These are phyloP conservation scores for Agrypnus murinus DNA, from an alignment of 2,888 invertebrate genomes.

Conservation along the genomic window DNA sequence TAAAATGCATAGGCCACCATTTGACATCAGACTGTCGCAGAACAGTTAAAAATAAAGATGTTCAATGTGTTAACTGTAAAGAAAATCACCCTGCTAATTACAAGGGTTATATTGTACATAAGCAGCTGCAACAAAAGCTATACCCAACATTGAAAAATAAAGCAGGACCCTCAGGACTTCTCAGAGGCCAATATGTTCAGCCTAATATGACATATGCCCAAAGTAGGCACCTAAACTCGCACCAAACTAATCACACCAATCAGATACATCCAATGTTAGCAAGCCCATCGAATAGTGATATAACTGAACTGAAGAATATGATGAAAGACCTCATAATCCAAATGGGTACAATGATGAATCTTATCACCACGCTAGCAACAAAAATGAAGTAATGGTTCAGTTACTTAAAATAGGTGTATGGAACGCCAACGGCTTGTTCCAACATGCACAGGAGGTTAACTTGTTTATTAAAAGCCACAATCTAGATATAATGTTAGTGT, in stretches of 20 bases:
- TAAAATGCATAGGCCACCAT: constrained; percentile 9
- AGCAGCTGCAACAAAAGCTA: too few species aligned
- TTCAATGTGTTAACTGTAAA: constrained; percentile 16
- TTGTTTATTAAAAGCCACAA: too few species aligned
- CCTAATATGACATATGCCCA: constrained; percentile 23
- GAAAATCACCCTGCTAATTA: too few species aligned
- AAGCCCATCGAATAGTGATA: constrained; percentile 5
- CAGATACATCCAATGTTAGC: neutral
- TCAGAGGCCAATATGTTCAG: constrained; percentile 18
- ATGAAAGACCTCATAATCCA: constrained; percentile 31
- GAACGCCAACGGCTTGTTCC: too few species aligned
- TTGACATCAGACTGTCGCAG: constrained; percentile 2
- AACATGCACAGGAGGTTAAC: too few species aligned
- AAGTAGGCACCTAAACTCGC: constrained; percentile 8
- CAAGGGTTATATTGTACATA: constrained; percentile 5
- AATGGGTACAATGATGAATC: too few species aligned
- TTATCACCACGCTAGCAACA: too few species aligned
- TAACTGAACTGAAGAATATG: constrained; percentile 12
- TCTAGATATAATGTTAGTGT: too few species aligned
- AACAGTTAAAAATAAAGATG: neutral
- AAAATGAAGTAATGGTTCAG: too few species aligned
- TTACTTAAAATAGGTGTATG: too few species aligned
- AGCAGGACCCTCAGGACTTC: neutral
- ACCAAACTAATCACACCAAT: neutral
- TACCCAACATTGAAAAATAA: constrained; percentile 20